These are phyloP conservation scores for Solea solea DNA, from an alignment of 2,113 vertebrate species.

Conservation along the genomic window DNA sequence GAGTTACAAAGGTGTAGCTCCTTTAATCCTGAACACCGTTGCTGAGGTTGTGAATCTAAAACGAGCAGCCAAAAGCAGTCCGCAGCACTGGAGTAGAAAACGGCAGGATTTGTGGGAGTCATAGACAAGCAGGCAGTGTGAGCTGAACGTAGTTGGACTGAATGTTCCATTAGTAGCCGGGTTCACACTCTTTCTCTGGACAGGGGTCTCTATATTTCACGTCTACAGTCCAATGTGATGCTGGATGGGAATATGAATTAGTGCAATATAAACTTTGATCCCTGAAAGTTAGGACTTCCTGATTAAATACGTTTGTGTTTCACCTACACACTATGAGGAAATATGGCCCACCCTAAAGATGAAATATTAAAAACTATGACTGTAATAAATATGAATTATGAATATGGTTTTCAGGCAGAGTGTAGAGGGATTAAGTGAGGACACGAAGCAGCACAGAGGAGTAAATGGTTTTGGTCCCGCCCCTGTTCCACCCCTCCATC, in stretches of 20 bases:
- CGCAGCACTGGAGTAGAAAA: not conserved
- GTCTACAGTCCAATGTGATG: constrained; percentile 1
- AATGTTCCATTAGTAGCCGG: constrained; percentile 11
- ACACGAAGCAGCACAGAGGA: constrained; percentile 26
- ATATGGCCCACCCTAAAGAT: constrained; percentile 2
- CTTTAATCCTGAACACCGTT: constrained; percentile 11
- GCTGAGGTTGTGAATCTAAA: constrained; percentile 4
- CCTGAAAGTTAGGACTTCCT: constrained; percentile 18
- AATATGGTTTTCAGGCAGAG: constrained; percentile 27
- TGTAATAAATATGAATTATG: constrained; percentile 44
- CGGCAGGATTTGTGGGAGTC: constrained; percentile 8
- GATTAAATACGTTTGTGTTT: constrained; percentile 16
- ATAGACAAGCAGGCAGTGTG: constrained; percentile 6
- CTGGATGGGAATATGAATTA: constrained; percentile 32
- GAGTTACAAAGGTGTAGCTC: constrained; percentile 5
- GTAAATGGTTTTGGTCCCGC: constrained; percentile 6
- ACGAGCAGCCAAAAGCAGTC: constrained; percentile 8
- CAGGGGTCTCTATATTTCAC: constrained; percentile 13
- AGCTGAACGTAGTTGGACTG: not conserved
- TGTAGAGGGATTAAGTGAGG: constrained; percentile 23
- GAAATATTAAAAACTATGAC: constrained; percentile 36
- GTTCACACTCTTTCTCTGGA: constrained; percentile 15
- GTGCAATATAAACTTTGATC: constrained; percentile 32
- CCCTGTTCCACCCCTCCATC: constrained; percentile 12
- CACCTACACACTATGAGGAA: constrained; percentile 4